Percentiles rank a stretch among this genome's conserved stretches.
Conservation (phyloP, 2,888 invertebrate genomes). For the Stramonita haemastoma region DNA sequence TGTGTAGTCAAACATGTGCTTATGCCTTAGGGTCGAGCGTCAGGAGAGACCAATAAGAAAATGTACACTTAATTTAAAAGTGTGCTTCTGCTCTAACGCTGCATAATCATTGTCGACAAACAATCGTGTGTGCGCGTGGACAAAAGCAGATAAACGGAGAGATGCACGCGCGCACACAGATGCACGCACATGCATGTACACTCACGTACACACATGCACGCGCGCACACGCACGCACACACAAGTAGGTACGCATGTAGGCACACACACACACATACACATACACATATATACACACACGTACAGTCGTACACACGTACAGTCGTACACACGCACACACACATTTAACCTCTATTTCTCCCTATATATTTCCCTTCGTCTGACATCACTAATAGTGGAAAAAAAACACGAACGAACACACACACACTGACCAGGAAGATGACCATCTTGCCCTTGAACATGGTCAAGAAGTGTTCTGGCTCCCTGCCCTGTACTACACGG, state of each 20-base stretch:
- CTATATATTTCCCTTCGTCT: no score
- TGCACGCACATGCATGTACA: not conserved
- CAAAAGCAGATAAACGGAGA: no score
- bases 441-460: slow-evolving; percentile 91
- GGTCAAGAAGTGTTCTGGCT: slow-evolving; percentile 92
- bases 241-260: not conserved
- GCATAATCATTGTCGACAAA: no score
- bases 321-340: not conserved
- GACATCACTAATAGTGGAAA: no score
- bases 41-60: no score
- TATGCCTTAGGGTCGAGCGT: not conserved
- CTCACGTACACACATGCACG: not conserved
- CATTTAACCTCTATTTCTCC: no score
- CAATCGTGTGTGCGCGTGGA: not conserved
- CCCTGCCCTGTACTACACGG: slow-evolving; percentile 90
- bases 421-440: slow-evolving; percentile 63
- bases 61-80: no score
- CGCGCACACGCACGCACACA: not conserved
- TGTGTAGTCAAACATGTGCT: not conserved
- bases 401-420: not conserved
- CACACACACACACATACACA: not conserved
- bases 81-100: no score
- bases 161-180: not conserved
- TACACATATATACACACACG: not conserved
- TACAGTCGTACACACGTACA: not conserved